Evolutionary conservation across 2,888 invertebrate genomes (phyloP).

Genomic region (Idaea biselata): DNA sequence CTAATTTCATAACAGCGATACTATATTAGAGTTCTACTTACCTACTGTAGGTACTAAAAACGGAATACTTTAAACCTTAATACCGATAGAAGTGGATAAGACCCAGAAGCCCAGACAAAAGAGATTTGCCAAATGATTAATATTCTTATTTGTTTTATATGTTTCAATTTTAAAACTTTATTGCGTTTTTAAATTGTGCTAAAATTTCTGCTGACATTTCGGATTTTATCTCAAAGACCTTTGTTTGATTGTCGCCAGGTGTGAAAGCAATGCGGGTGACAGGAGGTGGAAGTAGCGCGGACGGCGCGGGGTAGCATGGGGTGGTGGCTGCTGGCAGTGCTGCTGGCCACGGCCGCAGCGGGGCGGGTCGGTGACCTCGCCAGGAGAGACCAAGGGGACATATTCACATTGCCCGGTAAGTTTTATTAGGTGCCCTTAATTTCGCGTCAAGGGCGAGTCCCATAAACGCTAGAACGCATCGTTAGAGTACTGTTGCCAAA

Average conservation of each 20-base stretch:
- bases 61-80: too few relatives aligned
- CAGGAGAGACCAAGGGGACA: constrained; percentile 68
- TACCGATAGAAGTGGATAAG: too few relatives aligned
- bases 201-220: too few relatives aligned
- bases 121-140: not conserved
- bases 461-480: too few relatives aligned
- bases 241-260: constrained; percentile 34
- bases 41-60: too few relatives aligned
- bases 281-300: constrained; percentile 46
- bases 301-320: constrained; percentile 72
- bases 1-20: too few relatives aligned
- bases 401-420: constrained; percentile 65
- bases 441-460: too few relatives aligned
- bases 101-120: too few relatives aligned
- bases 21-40: too few relatives aligned
- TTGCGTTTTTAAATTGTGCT: constrained; percentile 8
- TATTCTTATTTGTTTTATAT: constrained; percentile 6
- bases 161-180: not conserved
- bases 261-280: constrained; percentile 52
- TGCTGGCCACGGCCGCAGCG: constrained; percentile 57
- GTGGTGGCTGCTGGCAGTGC: constrained; percentile 54
- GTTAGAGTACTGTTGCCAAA: too few relatives aligned
- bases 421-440: not conserved
- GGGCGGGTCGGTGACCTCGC: constrained; percentile 65
- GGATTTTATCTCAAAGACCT: constrained; percentile 15